Evolutionary conservation across 2,797 vertebrate genomes (phyloP).

Genomic region (Notamacropus eugenii): DNA sequence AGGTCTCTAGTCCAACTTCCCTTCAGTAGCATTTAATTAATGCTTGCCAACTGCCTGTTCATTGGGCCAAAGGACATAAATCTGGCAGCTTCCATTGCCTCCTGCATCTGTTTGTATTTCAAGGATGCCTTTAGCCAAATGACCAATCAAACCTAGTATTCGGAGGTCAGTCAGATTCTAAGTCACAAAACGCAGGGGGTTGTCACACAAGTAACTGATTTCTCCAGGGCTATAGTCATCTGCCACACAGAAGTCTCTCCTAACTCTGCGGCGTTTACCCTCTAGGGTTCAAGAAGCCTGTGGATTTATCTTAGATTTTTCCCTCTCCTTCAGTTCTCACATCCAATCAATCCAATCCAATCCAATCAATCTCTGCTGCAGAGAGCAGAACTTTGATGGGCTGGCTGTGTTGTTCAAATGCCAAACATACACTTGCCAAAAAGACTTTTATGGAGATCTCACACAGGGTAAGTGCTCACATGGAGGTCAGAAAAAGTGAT

Average conservation of each 20-base stretch:
- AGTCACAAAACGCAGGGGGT: not conserved
- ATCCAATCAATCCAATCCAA: not conserved
- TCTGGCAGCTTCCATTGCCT: not conserved
- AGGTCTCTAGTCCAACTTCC: not conserved
- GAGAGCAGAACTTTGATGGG: no score
- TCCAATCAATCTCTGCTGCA: no score
- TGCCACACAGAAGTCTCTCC: not conserved
- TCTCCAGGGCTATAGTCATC: not conserved
- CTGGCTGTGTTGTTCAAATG: no score
- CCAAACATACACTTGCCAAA: no score
- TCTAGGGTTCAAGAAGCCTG: not conserved
- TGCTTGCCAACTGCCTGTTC: not conserved
- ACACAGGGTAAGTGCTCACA: no score
- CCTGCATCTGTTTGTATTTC: not conserved
- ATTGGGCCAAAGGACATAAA: not conserved
- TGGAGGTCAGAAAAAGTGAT: no score
- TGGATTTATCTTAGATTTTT: not conserved
- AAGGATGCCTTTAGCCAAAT: not conserved
- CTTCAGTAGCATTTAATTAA: not conserved
- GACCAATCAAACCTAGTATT: not conserved
- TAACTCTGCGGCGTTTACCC: not conserved
- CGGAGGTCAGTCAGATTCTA: not conserved
- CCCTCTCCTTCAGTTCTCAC: not conserved
- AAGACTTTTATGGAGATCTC: no score
- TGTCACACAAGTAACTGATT: not conserved